phyloP scores from a whole-genome alignment of 1,140 invertebrate species.

The Hypothenemus hampei region DNA sequence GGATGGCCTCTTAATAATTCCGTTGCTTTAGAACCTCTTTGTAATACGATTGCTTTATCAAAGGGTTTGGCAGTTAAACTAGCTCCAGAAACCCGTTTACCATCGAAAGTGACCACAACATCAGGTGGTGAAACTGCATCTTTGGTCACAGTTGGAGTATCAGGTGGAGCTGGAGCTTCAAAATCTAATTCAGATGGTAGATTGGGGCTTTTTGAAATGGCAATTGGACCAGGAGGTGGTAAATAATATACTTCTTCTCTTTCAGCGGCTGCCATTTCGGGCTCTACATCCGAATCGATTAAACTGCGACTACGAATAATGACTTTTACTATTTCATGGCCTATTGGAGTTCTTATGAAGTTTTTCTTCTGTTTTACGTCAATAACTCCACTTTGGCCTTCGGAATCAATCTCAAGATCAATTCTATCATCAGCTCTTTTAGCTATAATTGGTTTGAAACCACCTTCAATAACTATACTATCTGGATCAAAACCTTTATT shows the following conservation, averaged over 20 bases:
- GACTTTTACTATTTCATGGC: not conserved
- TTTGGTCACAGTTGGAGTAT: conserved; percentile 40
- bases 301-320: not conserved
- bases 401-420: conserved; percentile 44
- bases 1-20: conserved; percentile 58
- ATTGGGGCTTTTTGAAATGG: conserved; percentile 39
- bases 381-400: conserved; percentile 50
- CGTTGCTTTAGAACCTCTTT: conserved; percentile 50
- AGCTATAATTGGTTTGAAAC: conserved; percentile 73
- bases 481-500: conserved; percentile 73
- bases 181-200: conserved; percentile 41
- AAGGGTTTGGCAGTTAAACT: conserved; percentile 55
- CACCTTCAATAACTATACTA: conserved; percentile 74
- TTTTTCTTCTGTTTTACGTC: conserved; percentile 35
- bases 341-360: not conserved
- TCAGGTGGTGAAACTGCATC: conserved; percentile 39
- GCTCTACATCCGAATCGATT: conserved; percentile 32
- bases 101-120: conserved; percentile 66
- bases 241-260: conserved; percentile 63
- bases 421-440: conserved; percentile 50
- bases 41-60: conserved; percentile 45
- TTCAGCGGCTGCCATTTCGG: conserved; percentile 61
- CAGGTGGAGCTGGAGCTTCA: conserved; percentile 13
- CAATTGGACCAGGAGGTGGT: conserved; percentile 49
- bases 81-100: conserved; percentile 61